phyloP scores from a whole-genome alignment of 1,140 invertebrate species.

The Meloidogyne floridensis region DNA sequence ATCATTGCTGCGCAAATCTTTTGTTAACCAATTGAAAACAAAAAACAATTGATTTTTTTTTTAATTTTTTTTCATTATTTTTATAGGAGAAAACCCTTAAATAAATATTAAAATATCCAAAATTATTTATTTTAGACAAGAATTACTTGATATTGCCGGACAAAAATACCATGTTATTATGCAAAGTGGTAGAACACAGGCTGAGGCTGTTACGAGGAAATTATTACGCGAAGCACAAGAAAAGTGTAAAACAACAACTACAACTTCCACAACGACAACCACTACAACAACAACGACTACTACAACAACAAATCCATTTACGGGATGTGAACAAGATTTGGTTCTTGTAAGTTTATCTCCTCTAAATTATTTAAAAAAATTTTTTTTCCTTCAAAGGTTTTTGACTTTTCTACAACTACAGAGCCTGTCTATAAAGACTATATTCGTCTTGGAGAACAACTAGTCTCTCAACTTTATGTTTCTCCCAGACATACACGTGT shows the following conservation, averaged over 20 bases:
- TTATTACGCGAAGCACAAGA: conserved; percentile 60
- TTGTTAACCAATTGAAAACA: no score
- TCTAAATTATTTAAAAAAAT: conserved; percentile 10
- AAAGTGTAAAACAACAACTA: conserved; percentile 61
- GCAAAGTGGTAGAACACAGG: conserved; percentile 60
- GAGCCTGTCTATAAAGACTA: conserved; percentile 57
- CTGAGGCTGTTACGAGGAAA: conserved; percentile 59
- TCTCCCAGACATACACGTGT: conserved; percentile 62
- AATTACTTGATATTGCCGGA: conserved; percentile 61
- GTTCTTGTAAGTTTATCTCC: not conserved
- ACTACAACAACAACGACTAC: conserved; percentile 59
- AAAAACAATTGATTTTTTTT: no score
- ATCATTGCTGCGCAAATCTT: no score
- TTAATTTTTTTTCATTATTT: not conserved
- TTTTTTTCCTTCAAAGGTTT: conserved; percentile 41
- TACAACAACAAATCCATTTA: conserved; percentile 53
- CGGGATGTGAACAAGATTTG: conserved; percentile 42
- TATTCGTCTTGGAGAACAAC: conserved; percentile 44
- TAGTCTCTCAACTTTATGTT: conserved; percentile 56
- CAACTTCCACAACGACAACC: conserved; percentile 59
- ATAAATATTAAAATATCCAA: no score
- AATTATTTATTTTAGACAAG: conserved; percentile 47
- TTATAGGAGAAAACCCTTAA: no score
- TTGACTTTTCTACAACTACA: conserved; percentile 64
- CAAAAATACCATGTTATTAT: conserved; percentile 63